phyloP scores from a whole-genome alignment of 2,113 vertebrate genomes.

The Setophaga kirtlandii region DNA sequence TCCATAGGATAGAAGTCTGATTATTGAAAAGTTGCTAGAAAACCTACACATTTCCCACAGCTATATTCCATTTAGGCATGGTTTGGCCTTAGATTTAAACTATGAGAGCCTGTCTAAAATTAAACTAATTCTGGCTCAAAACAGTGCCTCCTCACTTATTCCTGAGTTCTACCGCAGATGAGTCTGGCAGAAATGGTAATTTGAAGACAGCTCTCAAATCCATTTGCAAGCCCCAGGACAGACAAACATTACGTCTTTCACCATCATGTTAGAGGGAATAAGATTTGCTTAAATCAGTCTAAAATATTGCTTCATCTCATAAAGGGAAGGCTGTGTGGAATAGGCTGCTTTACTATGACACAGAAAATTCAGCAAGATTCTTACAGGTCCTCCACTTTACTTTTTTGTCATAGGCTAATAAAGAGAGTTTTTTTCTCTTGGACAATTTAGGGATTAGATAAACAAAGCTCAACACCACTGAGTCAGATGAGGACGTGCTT shows the following conservation, averaged over 20 bases:
- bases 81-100: background rate
- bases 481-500: conserved; percentile 17
- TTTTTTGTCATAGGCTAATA: background rate
- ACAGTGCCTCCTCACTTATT: background rate
- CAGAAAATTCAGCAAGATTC: background rate
- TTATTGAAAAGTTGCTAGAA: background rate
- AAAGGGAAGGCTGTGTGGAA: background rate
- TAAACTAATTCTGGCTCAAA: background rate
- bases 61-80: background rate
- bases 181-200: background rate
- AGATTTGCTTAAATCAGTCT: background rate
- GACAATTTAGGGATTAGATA: conserved; percentile 44
- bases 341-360: background rate
- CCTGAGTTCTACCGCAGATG: background rate
- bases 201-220: background rate
- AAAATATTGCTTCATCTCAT: background rate
- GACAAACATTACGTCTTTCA: background rate
- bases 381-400: background rate
- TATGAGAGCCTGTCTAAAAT: background rate
- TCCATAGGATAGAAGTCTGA: background rate
- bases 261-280: background rate
- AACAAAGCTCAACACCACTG: conserved; percentile 14
- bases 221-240: background rate
- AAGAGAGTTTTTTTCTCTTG: background rate
- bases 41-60: background rate